These are phyloP conservation scores for Idaea dimidiata DNA, from an alignment of 2,888 invertebrate genomes.

Conservation along the genomic window DNA sequence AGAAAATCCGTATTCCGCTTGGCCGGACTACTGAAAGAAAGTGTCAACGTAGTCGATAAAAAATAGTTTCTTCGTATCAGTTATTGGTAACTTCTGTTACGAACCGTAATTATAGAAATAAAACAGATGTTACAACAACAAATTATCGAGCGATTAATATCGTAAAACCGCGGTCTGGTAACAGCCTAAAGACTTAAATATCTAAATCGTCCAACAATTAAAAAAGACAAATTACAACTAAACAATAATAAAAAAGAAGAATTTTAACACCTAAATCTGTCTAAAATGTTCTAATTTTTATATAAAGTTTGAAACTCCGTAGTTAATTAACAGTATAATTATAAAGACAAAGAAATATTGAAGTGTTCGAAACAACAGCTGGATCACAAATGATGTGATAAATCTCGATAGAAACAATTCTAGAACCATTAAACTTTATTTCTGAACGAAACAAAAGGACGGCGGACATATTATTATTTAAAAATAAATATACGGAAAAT, in stretches of 20 bases:
- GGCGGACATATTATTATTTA: constrained; percentile 44
- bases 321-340: not conserved
- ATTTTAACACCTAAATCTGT: not conserved
- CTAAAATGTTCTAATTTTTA: not conserved
- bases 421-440: not conserved
- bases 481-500: constrained; percentile 66
- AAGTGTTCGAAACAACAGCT: not conserved
- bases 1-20: too few relatives aligned
- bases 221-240: not conserved
- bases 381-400: not conserved
- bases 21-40: too few relatives aligned
- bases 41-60: too few relatives aligned
- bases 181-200: not conserved
- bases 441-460: not conserved
- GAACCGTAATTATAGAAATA: not conserved
- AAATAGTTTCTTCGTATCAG: not conserved
- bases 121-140: not conserved
- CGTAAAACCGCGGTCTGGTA: not conserved
- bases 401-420: not conserved
- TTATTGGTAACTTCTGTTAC: not conserved
- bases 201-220: not conserved
- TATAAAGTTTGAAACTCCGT: not conserved
- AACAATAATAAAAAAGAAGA: not conserved
- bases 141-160: not conserved
- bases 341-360: not conserved